Conservation (phyloP, 2,113 vertebrate species). For the Rhineura floridana region DNA sequence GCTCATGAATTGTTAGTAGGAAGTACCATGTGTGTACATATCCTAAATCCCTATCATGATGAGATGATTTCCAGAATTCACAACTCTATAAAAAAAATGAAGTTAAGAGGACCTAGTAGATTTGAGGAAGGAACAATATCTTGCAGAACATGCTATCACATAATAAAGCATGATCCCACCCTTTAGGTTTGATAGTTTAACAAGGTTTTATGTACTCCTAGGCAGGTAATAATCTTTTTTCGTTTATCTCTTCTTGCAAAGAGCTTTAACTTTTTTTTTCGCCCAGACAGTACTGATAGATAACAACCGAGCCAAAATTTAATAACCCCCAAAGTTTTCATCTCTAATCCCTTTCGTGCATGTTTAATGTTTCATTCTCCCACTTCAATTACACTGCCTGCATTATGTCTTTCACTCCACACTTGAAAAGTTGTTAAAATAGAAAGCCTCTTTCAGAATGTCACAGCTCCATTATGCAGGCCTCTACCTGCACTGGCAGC, state of each 20-base stretch:
- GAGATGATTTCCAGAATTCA: constrained; percentile 60
- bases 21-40: constrained; percentile 45
- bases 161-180: constrained; percentile 62
- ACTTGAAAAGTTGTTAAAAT: constrained; percentile 89
- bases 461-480: constrained; percentile 90
- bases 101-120: constrained; percentile 58
- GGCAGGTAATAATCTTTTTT: constrained; percentile 71
- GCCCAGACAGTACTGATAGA: constrained; percentile 62
- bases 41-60: constrained; percentile 61
- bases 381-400: constrained; percentile 88
- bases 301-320: constrained; percentile 72
- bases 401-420: constrained; percentile 83
- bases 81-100: constrained; percentile 56
- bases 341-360: constrained; percentile 75
- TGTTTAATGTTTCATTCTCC: constrained; percentile 80
- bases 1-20: constrained; percentile 65
- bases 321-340: constrained; percentile 72
- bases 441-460: constrained; percentile 79
- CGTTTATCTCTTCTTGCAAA: constrained; percentile 43
- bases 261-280: constrained; percentile 36
- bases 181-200: constrained; percentile 60
- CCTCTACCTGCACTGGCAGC: constrained; percentile 92
- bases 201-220: constrained; percentile 61
- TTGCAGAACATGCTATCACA: constrained; percentile 64
- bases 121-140: constrained; percentile 54